Evolutionary conservation across 1,140 invertebrate genomes (phyloP), one percentile per base, ranked within the genome.

Genomic region (Drosophila willistoni): DNA sequence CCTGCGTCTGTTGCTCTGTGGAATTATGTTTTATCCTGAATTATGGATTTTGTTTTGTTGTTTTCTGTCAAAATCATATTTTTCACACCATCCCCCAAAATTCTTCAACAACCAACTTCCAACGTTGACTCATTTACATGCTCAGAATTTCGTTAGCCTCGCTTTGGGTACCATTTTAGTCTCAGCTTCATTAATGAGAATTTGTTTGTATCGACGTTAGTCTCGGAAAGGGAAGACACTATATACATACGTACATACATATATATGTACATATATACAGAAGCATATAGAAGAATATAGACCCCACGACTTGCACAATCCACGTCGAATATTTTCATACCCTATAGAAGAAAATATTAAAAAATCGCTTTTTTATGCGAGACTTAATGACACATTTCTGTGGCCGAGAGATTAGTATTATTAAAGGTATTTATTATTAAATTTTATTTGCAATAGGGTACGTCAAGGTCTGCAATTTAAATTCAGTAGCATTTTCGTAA

Each of bases 21-120:
- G 81, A 90, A 90, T 91, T 91, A 91, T 91, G 89, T 91, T 91
- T 91, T 91, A 91, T 91, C 90, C 90, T 91, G 90, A 91, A 90
- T 91, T 91, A 91, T 91, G 90, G 90, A 91, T 91, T 91, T 91
- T 91, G 84, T 91, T 91, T 86, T 86, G 90, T 91, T 91, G 90
- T 91, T 91, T 89, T 91, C 90, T 91, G 90, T 91, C 90, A 91
- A 91, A 91, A 90, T 91, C 90, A 91, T 91, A 91, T 86, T 91
- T 91, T 84, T 71, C 72, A 67, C 81, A 51, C 70, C 66, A 70
- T 41, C 77, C 57, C 59, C 22, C 47, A 51, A 39, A 66, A 44
- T 55, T 44, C n/a, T 57, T 17, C 22, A 51, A 55, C 55, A 67
- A 22, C 41, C 57, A 68, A 71, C 68, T 39, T 29, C 22, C 61